Conservation (phyloP, 2,797 vertebrate species). For the Tadarida brasiliensis region DNA sequence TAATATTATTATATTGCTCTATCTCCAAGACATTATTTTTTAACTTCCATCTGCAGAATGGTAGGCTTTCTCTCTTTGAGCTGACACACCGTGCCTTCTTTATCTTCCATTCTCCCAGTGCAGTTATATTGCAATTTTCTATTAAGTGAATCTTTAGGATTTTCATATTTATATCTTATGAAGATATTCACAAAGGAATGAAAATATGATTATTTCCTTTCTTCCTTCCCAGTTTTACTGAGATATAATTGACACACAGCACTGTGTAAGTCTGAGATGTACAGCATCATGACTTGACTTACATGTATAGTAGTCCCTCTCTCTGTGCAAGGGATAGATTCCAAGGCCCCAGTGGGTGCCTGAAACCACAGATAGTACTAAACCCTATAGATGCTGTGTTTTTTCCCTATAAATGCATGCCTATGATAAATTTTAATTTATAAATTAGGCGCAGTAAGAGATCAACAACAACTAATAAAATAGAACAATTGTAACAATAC, state of each 20-base stretch:
- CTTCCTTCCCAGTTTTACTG: neutral
- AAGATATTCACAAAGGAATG: slow-evolving; percentile 46
- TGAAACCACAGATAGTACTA: neutral
- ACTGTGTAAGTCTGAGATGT: neutral
- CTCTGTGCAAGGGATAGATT: neutral
- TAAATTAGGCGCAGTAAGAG: neutral
- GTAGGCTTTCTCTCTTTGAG: neutral
- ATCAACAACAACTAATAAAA: neutral
- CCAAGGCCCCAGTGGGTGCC: neutral
- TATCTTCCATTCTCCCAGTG: neutral
- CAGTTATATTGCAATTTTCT: slow-evolving; percentile 11
- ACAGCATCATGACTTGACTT: neutral
- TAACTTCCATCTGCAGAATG: neutral
- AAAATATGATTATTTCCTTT: slow-evolving; percentile 45
- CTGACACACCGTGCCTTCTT: neutral
- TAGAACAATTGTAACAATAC: neutral
- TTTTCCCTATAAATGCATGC: neutral
- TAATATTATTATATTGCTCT: neutral
- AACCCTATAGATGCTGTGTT: neutral
- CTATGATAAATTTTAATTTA: neutral
- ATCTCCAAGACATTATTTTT: neutral
- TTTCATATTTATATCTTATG: slow-evolving; percentile 49
- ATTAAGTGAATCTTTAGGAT: slow-evolving; percentile 28
- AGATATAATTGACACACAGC: neutral
- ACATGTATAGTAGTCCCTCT: neutral